phyloP scores from a whole-genome alignment of 2,888 invertebrate genomes.

The Andrena dorsata region DNA sequence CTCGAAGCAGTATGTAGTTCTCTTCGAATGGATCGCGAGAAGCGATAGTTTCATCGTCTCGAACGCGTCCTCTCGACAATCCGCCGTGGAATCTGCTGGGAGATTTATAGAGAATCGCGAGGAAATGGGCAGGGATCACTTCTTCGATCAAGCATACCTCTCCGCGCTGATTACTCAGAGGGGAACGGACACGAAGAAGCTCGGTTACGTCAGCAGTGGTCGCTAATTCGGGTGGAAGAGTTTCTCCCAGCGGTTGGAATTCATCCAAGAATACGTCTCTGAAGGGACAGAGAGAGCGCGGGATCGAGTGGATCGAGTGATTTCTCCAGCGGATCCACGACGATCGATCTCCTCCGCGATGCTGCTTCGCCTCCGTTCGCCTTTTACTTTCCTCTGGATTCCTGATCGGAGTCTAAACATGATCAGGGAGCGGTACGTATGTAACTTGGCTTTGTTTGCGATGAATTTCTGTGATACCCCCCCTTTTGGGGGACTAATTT shows the following conservation, averaged over 20 bases:
- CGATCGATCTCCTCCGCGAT: not conserved
- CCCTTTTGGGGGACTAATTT: not conserved
- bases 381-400: not conserved
- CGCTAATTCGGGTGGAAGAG: not conserved
- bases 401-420: not conserved
- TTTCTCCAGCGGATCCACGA: not conserved
- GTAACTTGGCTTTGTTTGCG: conserved; percentile 14
- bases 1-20: not conserved
- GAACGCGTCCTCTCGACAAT: not conserved
- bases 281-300: conserved; percentile 2
- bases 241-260: conserved; percentile 13
- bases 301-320: not conserved
- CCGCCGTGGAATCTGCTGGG: not conserved
- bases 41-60: not conserved
- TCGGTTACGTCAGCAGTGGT: not conserved
- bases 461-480: conserved; percentile 17
- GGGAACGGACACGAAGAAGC: not conserved
- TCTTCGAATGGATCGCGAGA: not conserved
- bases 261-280: conserved; percentile 13
- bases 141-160: not conserved
- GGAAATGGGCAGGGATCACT: not conserved
- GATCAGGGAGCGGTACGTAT: not conserved
- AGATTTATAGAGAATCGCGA: not conserved
- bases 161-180: not conserved
- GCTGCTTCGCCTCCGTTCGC: not conserved